Percentiles rank a stretch among this genome's conserved stretches.
Evolutionary conservation across 2,113 vertebrate genomes (phyloP).

Genomic region (human): GRCh38 chr7:151173001-151173500

Average conservation of each 20-base stretch:
- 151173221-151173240: not conserved
- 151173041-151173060: slow-evolving; percentile 67
- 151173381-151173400: not conserved
- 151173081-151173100: slow-evolving; percentile 82
- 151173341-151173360: not conserved
- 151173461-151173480: not conserved
- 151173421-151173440: too few relatives aligned
- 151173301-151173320: not conserved
- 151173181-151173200: slow-evolving; percentile 20
- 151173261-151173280: not conserved
- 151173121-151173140: slow-evolving; percentile 75
- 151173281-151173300: not conserved
- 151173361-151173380: too few relatives aligned
- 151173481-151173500: not conserved
- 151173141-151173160: slow-evolving; percentile 61
- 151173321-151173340: not conserved
- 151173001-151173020: not conserved
- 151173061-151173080: slow-evolving; percentile 80
- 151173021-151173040: slow-evolving; percentile 44
- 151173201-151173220: slow-evolving; percentile 26
- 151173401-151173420: not conserved
- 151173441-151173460: not conserved
- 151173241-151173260: not conserved
- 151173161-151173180: slow-evolving; percentile 61
- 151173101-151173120: slow-evolving; percentile 81